These are phyloP conservation scores for Ischnus inquisitorius DNA, from an alignment of 2,888 invertebrate species.

Conservation along the genomic window DNA sequence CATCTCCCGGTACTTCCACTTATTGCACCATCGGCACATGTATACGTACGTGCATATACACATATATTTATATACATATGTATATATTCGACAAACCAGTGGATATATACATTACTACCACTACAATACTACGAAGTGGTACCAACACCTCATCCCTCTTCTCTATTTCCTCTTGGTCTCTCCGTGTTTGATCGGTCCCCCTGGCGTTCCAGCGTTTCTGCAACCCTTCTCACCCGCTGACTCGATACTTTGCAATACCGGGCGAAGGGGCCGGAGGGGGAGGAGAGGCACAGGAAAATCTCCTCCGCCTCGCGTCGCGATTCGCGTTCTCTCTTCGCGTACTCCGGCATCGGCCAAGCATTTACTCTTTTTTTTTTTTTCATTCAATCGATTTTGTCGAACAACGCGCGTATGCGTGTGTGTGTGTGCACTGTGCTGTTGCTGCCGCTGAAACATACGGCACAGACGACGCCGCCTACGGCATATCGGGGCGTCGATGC, in stretches of 20 bases:
- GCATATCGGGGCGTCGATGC: slow-evolving; percentile 55
- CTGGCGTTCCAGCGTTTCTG: slow-evolving; percentile 26
- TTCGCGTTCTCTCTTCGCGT: slow-evolving; percentile 78
- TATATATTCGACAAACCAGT: slow-evolving; percentile 38
- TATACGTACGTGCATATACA: slow-evolving; percentile 12
- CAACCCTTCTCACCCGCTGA: slow-evolving; percentile 58
- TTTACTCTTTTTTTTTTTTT: slow-evolving; percentile 72
- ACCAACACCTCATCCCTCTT: slow-evolving; percentile 51
- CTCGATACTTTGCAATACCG: slow-evolving; percentile 67
- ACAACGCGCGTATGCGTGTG: slow-evolving; percentile 28
- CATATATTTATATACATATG: not conserved
- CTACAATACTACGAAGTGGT: slow-evolving; percentile 49
- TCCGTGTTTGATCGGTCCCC: slow-evolving; percentile 55
- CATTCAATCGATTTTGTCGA: slow-evolving; percentile 68
- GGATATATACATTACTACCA: slow-evolving; percentile 19
- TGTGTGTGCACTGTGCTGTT: slow-evolving; percentile 25
- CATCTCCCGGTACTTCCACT: slow-evolving; percentile 33
- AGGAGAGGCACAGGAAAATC: slow-evolving; percentile 21
- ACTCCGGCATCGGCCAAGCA: slow-evolving; percentile 80
- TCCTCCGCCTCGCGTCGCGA: slow-evolving; percentile 70
- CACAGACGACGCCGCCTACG: slow-evolving; percentile 61
- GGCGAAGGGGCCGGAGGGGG: slow-evolving; percentile 55
- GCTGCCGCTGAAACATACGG: slow-evolving; percentile 49
- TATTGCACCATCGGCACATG: slow-evolving; percentile 54
- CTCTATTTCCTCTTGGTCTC: slow-evolving; percentile 52